These are phyloP conservation scores for Drosophila borealis DNA, from an alignment of 2,888 invertebrate genomes.

Conservation along the genomic window DNA sequence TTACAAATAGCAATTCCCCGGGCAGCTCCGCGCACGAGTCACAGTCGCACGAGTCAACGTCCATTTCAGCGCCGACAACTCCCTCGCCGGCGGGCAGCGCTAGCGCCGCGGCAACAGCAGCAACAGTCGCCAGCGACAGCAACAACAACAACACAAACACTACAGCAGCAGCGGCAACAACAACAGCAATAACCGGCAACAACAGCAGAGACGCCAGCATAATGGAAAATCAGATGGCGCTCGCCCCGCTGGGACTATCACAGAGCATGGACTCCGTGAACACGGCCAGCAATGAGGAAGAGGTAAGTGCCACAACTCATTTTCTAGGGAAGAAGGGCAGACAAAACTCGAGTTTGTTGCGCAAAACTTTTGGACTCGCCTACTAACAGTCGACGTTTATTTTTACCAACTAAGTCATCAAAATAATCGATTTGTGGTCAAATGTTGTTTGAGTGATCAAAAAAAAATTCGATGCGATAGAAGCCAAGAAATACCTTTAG, in stretches of 20 bases:
- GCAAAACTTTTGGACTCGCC: constrained; percentile 16
- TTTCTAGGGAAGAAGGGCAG: background rate
- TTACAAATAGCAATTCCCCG: constrained; percentile 60
- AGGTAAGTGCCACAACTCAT: constrained; percentile 89
- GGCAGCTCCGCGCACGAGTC: constrained; percentile 75
- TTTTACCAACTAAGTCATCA: constrained; percentile 31
- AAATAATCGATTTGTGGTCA: constrained; percentile 29
- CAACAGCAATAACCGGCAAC: constrained; percentile 58
- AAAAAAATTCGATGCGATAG: constrained; percentile 1
- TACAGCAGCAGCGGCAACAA: constrained; percentile 69
- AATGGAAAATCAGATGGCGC: constrained; percentile 86
- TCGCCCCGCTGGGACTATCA: constrained; percentile 92
- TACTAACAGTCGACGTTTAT: constrained; percentile 45
- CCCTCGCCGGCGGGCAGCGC: constrained; percentile 76
- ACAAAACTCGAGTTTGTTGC: constrained; percentile 1
- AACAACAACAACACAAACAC: constrained; percentile 73
- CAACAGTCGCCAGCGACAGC: constrained; percentile 73
- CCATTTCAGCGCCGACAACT: constrained; percentile 75
- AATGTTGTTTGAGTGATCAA: constrained; percentile 8
- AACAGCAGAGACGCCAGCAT: constrained; percentile 76
- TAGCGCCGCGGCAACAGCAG: constrained; percentile 56
- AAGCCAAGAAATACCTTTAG: background rate
- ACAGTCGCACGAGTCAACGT: constrained; percentile 74
- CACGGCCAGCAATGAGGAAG: constrained; percentile 97
- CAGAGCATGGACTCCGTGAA: constrained; percentile 99